Conservation (phyloP, 1,140 invertebrate genomes). For the Trypoxylus dichotomus region DNA sequence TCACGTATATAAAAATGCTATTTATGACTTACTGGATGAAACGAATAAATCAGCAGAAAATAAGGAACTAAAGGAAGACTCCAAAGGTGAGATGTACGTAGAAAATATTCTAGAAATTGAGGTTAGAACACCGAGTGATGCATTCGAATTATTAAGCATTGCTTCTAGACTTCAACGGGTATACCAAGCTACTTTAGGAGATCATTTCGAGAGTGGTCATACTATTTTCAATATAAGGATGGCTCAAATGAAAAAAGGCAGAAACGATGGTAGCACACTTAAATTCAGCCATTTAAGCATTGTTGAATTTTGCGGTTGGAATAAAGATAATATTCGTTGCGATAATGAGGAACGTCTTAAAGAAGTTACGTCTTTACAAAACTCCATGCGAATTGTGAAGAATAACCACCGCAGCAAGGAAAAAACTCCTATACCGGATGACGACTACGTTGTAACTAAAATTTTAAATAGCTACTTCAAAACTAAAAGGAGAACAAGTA, state of each 20-base stretch:
- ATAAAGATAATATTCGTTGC: not conserved
- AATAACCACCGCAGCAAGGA: not conserved
- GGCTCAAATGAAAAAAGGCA: not conserved
- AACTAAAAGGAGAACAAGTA: not conserved
- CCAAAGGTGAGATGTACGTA: not conserved
- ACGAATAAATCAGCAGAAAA: not conserved
- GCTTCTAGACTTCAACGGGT: not conserved
- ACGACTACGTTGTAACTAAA: not conserved
- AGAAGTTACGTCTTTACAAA: not conserved
- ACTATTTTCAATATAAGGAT: not conserved
- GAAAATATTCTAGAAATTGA: not conserved
- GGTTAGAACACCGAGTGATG: not conserved
- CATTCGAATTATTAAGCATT: not conserved
- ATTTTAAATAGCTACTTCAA: not conserved
- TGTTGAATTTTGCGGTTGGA: not conserved
- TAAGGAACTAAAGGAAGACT: not conserved
- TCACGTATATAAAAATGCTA: not conserved
- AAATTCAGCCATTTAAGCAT: not conserved
- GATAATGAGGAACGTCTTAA: not conserved
- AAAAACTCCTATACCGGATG: not conserved
- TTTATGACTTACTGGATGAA: not conserved
- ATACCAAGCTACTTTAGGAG: not conserved
- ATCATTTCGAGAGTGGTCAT: not conserved
- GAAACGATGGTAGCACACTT: not conserved
- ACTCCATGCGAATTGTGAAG: not conserved